Conservation (phyloP, 92 coral and sea anemone genomes). For the Plumapathes pennacea region DNA sequence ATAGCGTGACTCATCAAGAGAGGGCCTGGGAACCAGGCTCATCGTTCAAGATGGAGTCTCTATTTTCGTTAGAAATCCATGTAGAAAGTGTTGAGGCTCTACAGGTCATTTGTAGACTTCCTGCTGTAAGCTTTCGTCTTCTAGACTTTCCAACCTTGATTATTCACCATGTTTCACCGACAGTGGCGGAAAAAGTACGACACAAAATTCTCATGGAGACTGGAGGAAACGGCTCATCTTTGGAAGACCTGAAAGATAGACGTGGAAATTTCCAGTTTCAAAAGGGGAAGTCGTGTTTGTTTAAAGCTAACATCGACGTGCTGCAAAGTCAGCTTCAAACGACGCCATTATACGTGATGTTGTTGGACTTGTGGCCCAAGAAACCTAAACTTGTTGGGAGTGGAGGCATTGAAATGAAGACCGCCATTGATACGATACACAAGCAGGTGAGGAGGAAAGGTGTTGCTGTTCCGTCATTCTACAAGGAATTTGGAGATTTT, state of each 20-base stretch:
- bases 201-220: conserved; percentile 55
- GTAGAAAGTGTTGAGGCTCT: conserved; percentile 72
- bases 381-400: conserved; percentile 83
- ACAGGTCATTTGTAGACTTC: conserved; percentile 61
- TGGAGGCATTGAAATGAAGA: conserved; percentile 62
- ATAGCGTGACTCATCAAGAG: no score
- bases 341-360: conserved; percentile 85
- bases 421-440: conserved; percentile 58
- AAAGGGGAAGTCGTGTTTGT: conserved; percentile 89
- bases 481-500: conserved; percentile 65
- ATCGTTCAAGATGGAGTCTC: conserved; percentile 60
- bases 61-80: conserved; percentile 90
- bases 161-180: conserved; percentile 68
- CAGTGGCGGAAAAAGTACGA: conserved; percentile 57
- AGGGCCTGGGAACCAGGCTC: no score
- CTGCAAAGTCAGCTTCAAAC: conserved; percentile 57
- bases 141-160: conserved; percentile 87
- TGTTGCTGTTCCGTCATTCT: conserved; percentile 75
- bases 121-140: conserved; percentile 89
- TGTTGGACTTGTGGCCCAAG: conserved; percentile 75
- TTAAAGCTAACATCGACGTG: conserved; percentile 59
- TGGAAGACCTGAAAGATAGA: conserved; percentile 67
- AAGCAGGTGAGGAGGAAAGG: conserved; percentile 63
- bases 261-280: conserved; percentile 62
- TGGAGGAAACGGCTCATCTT: conserved; percentile 18